phyloP scores from a whole-genome alignment of 2,888 invertebrate genomes.

The Sesia bembeciformis region DNA sequence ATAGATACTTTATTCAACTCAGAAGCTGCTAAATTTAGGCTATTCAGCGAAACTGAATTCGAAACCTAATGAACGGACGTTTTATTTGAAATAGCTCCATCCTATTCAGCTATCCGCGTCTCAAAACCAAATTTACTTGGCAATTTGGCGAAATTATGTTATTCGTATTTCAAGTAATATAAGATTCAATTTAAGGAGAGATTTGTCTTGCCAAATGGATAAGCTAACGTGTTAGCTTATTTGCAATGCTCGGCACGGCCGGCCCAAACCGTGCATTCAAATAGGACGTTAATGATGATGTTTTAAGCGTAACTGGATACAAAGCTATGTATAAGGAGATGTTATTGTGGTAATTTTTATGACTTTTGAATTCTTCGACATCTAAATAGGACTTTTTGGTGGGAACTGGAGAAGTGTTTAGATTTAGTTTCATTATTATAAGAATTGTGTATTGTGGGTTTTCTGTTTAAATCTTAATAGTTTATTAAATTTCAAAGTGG shows the following conservation, averaged over 20 bases:
- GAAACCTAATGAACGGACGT: too few relatives aligned
- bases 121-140: conserved; percentile 9
- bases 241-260: conserved; percentile 33
- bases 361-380: too few relatives aligned
- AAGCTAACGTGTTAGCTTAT: conserved; percentile 15
- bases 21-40: too few relatives aligned
- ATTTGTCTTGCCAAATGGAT: conserved; percentile 9
- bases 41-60: too few relatives aligned
- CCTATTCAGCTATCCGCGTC: conserved; percentile 23
- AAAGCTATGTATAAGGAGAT: neutral
- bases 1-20: too few relatives aligned
- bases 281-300: conserved; percentile 37
- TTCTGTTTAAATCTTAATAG: too few relatives aligned
- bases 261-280: conserved; percentile 30
- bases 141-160: conserved; percentile 7
- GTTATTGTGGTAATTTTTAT: too few relatives aligned
- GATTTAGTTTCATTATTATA: too few relatives aligned
- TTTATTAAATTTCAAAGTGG: too few relatives aligned
- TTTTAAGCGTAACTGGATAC: conserved; percentile 23
- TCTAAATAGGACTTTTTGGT: too few relatives aligned
- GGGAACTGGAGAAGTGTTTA: too few relatives aligned
- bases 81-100: conserved; percentile 27
- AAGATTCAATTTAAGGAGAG: conserved; percentile 10
- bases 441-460: too few relatives aligned
- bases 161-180: conserved; percentile 9